A percentile compares a stretch with the other conserved stretches of the same genome.
Evolutionary conservation across 2,113 vertebrate genomes (phyloP).

Genomic region (Sphaerodactylus townsendi): DNA sequence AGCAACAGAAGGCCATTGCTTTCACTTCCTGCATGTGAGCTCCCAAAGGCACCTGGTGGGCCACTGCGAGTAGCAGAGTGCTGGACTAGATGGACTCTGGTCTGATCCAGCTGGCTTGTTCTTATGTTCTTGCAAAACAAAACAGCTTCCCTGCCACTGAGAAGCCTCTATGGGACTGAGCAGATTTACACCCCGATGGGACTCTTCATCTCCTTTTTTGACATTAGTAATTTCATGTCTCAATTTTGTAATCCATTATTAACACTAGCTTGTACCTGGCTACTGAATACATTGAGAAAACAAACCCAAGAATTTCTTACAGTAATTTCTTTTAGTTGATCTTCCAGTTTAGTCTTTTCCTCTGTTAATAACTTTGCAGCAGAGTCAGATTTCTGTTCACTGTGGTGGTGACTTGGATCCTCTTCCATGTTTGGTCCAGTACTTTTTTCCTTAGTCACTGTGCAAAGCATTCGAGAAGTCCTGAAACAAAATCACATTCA

Average conservation of each 20-base stretch:
- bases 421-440: conserved; percentile 80
- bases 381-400: conserved; percentile 75
- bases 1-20: too few species aligned
- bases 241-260: not conserved
- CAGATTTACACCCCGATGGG: too few species aligned
- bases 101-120: too few species aligned
- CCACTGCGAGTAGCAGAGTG: too few species aligned
- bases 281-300: not conserved
- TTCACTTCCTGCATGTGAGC: too few species aligned
- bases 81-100: too few species aligned
- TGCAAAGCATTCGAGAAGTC: conserved; percentile 82
- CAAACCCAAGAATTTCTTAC: conserved; percentile 71
- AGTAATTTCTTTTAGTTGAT: conserved; percentile 86
- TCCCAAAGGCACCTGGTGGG: too few species aligned
- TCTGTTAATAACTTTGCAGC: conserved; percentile 74
- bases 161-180: too few species aligned
- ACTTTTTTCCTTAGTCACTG: conserved; percentile 86
- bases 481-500: conserved; percentile 25
- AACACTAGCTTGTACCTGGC: not conserved
- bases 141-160: too few species aligned
- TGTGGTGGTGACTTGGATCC: conserved; percentile 63
- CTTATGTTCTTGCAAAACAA: too few species aligned
- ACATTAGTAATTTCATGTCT: not conserved
- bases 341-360: conserved; percentile 89
- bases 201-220: not conserved